phyloP scores from a whole-genome alignment of 2,797 vertebrate species.

The Sciurus vulgaris region DNA sequence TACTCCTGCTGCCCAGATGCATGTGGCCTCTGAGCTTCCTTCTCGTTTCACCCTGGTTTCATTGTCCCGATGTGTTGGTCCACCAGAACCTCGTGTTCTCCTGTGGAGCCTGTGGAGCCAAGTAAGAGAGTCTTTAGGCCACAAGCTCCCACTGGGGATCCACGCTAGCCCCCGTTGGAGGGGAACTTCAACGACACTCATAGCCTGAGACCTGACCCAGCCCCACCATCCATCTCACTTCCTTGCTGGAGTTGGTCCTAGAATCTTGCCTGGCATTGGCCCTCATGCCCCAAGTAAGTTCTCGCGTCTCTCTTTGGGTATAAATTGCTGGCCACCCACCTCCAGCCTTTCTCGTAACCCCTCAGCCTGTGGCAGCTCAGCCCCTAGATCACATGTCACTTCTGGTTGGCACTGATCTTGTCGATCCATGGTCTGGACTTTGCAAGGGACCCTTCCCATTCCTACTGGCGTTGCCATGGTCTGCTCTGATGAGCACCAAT shows the following conservation, averaged over 20 bases:
- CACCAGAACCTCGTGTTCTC: background rate
- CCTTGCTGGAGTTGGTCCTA: background rate
- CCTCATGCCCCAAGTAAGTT: accelerated
- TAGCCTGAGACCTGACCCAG: accelerated
- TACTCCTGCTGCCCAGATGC: accelerated
- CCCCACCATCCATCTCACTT: accelerated
- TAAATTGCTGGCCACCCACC: too few relatives aligned
- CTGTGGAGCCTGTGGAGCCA: background rate
- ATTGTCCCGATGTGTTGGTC: accelerated
- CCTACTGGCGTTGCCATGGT: background rate
- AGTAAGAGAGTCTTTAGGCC: background rate
- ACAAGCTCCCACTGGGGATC: accelerated
- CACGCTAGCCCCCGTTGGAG: accelerated
- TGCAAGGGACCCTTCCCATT: accelerated
- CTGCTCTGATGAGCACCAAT: background rate
- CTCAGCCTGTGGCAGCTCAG: background rate
- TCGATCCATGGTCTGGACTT: accelerated
- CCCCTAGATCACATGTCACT: accelerated
- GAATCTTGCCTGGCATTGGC: background rate
- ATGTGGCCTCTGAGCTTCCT: background rate
- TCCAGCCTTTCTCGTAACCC: background rate
- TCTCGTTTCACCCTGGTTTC: accelerated
- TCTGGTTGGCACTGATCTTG: background rate
- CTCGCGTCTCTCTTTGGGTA: background rate
- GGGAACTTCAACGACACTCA: accelerated